Conservation (phyloP, 2,888 invertebrate genomes). For the Ophioninae sp. region DNA sequence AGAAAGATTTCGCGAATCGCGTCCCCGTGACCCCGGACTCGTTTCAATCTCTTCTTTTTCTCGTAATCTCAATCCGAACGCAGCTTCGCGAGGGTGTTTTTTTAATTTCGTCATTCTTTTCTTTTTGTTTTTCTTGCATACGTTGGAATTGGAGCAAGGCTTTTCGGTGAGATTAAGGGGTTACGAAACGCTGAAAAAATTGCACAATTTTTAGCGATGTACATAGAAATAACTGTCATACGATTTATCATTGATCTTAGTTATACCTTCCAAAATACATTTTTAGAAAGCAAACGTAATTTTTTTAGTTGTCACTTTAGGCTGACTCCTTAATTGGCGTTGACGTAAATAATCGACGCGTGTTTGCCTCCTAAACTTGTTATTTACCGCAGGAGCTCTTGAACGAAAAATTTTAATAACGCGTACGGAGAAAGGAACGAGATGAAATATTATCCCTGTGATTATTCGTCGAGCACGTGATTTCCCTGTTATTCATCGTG, state of each 20-base stretch:
- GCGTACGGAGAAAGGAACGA: neutral
- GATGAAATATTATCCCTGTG: too few species aligned
- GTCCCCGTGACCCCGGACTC: conserved; percentile 48
- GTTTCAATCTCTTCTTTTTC: conserved; percentile 22
- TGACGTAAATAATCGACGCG: conserved; percentile 10
- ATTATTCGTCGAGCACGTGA: conserved; percentile 37
- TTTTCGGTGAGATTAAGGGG: neutral
- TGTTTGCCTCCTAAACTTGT: conserved; percentile 1
- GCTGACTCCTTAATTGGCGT: neutral
- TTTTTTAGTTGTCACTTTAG: too few species aligned
- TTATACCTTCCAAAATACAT: neutral
- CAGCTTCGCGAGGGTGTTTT: neutral
- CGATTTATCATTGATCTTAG: neutral
- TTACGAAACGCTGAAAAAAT: neutral
- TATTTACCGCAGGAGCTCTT: conserved; percentile 18
- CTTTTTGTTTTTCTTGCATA: neutral
- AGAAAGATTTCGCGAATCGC: conserved; percentile 36
- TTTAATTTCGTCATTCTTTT: neutral
- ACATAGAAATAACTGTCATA: too few species aligned
- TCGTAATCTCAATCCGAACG: conserved; percentile 19
- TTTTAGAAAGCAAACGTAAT: too few species aligned
- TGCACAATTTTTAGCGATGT: too few species aligned
- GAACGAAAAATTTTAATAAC: conserved; percentile 50
- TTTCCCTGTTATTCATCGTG: conserved; percentile 53
- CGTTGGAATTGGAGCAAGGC: neutral